Evolutionary conservation across 2,888 invertebrate genomes (phyloP).

Genomic region (Papilio elwesi): DNA sequence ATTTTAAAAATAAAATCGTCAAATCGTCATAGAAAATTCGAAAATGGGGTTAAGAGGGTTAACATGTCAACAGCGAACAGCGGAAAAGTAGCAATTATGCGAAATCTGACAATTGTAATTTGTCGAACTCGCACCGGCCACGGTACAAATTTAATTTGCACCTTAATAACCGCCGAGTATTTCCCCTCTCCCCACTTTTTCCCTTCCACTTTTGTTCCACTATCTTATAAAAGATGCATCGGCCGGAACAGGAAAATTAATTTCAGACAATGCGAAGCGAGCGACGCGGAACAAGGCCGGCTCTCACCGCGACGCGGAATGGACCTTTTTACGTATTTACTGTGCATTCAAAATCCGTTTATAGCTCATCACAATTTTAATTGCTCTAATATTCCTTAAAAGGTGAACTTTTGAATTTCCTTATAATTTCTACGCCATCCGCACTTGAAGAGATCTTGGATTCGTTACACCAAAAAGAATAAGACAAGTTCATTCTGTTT

Average conservation of each 20-base stretch:
- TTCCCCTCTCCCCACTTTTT: constrained; percentile 44
- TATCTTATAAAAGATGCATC: constrained; percentile 78
- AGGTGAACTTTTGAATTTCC: not conserved
- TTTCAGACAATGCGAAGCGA: constrained; percentile 68
- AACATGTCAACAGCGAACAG: constrained; percentile 9
- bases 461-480: not conserved
- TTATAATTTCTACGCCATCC: not conserved
- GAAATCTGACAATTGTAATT: constrained; percentile 51
- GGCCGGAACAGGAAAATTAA: constrained; percentile 80
- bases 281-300: constrained; percentile 56
- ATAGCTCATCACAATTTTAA: constrained; percentile 38
- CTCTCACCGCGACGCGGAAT: constrained; percentile 43
- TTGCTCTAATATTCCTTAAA: constrained; percentile 13
- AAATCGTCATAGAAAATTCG: not conserved
- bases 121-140: constrained; percentile 44
- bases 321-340: constrained; percentile 45
- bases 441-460: not conserved
- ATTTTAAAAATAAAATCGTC: not conserved
- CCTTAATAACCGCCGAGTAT: constrained; percentile 54
- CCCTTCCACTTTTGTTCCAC: constrained; percentile 68
- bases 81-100: constrained; percentile 48
- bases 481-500: not conserved
- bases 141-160: constrained; percentile 58
- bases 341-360: constrained; percentile 41
- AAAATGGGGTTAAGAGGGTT: constrained; percentile 15